Evolutionary conservation across 2,888 invertebrate genomes (phyloP).

Genomic region (Meghimatium bilineatum): DNA sequence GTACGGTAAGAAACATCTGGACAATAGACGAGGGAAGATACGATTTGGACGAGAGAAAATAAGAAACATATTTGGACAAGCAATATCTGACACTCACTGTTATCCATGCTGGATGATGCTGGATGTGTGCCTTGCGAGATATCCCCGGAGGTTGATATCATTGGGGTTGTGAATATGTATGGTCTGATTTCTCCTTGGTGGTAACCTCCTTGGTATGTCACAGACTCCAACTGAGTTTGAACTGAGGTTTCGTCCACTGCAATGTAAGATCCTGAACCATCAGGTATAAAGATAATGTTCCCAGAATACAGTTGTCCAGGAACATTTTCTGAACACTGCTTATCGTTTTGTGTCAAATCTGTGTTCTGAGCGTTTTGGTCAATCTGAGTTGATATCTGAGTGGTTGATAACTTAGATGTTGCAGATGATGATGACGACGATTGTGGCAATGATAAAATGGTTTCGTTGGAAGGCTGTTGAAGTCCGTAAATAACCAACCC

Average conservation of each 20-base stretch:
- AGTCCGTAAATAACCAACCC: conserved; percentile 44
- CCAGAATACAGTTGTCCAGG: neutral
- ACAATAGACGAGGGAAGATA: too few species aligned
- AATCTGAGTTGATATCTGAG: neutral
- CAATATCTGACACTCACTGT: conserved; percentile 10
- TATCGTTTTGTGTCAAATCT: neutral
- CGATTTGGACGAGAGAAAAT: too few species aligned
- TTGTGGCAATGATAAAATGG: neutral
- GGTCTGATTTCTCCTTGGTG: neutral
- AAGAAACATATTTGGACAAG: neutral
- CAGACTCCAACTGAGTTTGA: conserved; percentile 11
- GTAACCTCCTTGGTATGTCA: conserved; percentile 10
- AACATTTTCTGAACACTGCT: neutral
- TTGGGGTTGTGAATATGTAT: neutral
- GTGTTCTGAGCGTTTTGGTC: neutral
- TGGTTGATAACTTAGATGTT: neutral
- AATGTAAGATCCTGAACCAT: conserved; percentile 24
- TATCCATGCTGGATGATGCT: conserved; percentile 1
- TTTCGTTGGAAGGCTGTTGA: neutral
- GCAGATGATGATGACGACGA: neutral
- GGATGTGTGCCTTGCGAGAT: neutral
- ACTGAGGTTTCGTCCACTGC: conserved; percentile 6
- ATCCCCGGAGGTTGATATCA: neutral
- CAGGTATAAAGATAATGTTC: conserved; percentile 6
- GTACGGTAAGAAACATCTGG: too few species aligned